Base-by-base conservation (phyloP, 2,888 invertebrate species). In the Patella ulyssiponensis region DNA sequence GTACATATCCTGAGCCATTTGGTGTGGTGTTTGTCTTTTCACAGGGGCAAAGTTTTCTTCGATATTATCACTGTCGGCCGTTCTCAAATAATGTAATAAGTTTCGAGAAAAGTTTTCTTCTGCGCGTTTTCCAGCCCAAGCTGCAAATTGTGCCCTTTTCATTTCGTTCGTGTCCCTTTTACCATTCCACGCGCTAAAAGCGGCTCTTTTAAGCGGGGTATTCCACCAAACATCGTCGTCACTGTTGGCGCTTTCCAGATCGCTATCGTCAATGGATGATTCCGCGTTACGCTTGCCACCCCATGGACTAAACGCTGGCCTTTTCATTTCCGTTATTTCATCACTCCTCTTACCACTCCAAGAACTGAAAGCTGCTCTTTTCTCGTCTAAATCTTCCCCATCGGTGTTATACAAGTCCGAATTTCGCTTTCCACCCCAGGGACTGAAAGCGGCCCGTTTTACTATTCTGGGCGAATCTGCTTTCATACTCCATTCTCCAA, bases 41-140 rank as follows among this genome's bases (percentile, higher is more conserved):
- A 44, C 44, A 44, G 44, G 44, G 44, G 44, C 44, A 7, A 44
- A 44, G 44, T 44, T 9, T 44, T 9, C 44, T 4, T 33, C 33
- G 9, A 5, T 7, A 44, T 44, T 44, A 44, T 44, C 44, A 44
- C 44, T 44, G 44, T 44, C 44, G 44, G 44, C 0, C 9, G 44
- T 7, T 44, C 44, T 44, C 44, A 44, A 44, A 44, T 44, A 44
- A 44, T 44, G 7, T 9, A 44, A 44, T 44, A 44, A 44, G 44
- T 44, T 44, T 44, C 9, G 44, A 44, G 44, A 44, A 56, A 56
- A n/a, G 56, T 56, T n/a, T 15, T 56, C 15, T 7, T 17, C 56
- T 56, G 56, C 15, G 23, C 64, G 64, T 64, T 64, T 64, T 64
- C 64, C 64, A 64, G 11, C 7, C 64, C 64, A 64, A 64, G 23